Evolutionary conservation across 2,888 invertebrate species (phyloP), one percentile per base, ranked within the genome.

Genomic region (Mayetiola destructor): DNA sequence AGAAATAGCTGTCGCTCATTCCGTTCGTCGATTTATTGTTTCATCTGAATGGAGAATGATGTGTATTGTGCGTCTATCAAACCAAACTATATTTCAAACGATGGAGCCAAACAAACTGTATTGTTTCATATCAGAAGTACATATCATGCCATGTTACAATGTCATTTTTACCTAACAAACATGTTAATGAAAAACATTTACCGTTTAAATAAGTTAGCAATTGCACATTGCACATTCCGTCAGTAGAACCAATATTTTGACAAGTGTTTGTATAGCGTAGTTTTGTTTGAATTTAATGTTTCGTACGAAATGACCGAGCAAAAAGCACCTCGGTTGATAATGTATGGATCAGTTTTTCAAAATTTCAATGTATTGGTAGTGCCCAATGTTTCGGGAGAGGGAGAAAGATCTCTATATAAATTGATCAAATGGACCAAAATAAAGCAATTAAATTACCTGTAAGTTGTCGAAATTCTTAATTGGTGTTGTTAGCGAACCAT

Each of bases 391-490:
- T n/a, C n/a, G n/a, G n/a, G 12, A 32, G 32, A 32, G 12, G 12
- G 12, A 32, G 32, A 32, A 9, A 12, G 12, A 32, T 9, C 32
- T 9, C 12, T 32, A 9, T 32, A 32, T 32, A 32, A 32, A 32
- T 32, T 32, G 32, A 32, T 32, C 12, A 32, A 32, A 32, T 32
- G 12, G 32, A 32, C 12, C 12, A 9, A 32, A 10, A 16, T 37
- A n/a, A 37, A 32, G 32, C 30, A 55, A 10, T 12, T 12, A 27
- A 61, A 63, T 67, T 63, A 71, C 71, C 68, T 70, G 70, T 64
- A 71, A 70, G 60, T 67, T 66, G 61, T 71, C 71, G 62, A 67
- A 70, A 53, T 68, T 65, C 61, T 67, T 68, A 58, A 60, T 60
- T 39, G 64, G 62, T 36, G 64, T 61, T 52, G 66, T 63, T 35